Evolutionary conservation across 2,797 vertebrate species (phyloP), one percentile per base, ranked within the genome.

Genomic region (Threskiornis aethiopicus): DNA sequence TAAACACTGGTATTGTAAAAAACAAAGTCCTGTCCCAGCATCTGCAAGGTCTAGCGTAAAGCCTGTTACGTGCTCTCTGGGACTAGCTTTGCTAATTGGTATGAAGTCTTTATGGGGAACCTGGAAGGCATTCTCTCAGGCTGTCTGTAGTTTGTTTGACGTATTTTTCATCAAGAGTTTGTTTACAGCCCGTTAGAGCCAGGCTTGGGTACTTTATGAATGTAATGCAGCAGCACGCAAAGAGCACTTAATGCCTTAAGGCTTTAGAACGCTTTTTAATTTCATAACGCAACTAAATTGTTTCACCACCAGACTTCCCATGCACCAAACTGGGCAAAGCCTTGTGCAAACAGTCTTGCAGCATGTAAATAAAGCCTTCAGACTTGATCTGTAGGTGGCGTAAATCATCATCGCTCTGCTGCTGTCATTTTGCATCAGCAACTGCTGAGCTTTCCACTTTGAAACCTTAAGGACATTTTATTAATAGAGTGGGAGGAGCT

Each of bases 311-410:
- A 54, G 46, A 64, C 83, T 87, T 89, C 64, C 87, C 42, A 14
- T 21, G 39, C 61, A 44, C 41, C 31, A 26, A 33, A 84, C 4
- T 17, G 65, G 44, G 44, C 55, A 71, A 93, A 77, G 71, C 69
- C 78, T 67, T 76, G 33, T 65, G 72, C 75, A 91, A 75, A 92
- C 61, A 91, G 42, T 33, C 84, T 61, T 84, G n/a, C 46, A 62
- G 81, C 25, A 58, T 33, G 84, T 78, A 89, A 95, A 93, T 78
- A 86, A 96, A 93, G 79, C 39, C 59, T 86, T 89, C 79, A 69
- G 79, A 41, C 76, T 51, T 33, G 46, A 49, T 72, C 84, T 69
- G 61, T 61, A 64, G 1, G 1, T 72, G 78, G 75, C 41, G 37
- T 83, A 84, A 93, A 92, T n/a, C 72, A 84, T 61, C 37, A 52